phyloP scores from a whole-genome alignment of 2,113 vertebrate genomes.

The Syrmaticus mikado region DNA sequence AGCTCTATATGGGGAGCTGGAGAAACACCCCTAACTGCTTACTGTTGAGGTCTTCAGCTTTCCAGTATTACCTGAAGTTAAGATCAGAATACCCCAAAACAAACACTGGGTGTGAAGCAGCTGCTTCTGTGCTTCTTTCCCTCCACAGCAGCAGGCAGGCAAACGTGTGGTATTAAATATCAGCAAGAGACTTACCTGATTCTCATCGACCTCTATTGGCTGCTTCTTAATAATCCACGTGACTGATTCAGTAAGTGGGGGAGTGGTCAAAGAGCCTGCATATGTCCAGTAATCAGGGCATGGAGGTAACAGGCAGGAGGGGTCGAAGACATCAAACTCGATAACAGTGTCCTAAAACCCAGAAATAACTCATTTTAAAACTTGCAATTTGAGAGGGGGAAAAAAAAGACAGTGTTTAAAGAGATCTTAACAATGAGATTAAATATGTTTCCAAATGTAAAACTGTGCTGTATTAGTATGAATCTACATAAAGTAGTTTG shows the following conservation, averaged over 20 bases:
- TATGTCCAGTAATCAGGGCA: constrained; percentile 96
- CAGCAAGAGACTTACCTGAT: constrained; percentile 83
- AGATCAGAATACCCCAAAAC: neutral
- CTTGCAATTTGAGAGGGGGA: neutral
- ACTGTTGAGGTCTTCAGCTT: neutral
- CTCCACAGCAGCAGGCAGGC: neutral
- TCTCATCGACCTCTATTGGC: constrained; percentile 90
- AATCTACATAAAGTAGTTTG: neutral
- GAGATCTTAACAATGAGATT: neutral
- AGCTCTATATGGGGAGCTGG: neutral
- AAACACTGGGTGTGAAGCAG: neutral
- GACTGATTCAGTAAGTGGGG: constrained; percentile 91
- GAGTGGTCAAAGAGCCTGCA: constrained; percentile 92
- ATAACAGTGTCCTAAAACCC: constrained; percentile 83
- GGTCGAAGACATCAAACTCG: constrained; percentile 89
- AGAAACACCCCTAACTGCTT: neutral
- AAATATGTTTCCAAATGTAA: neutral
- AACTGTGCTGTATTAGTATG: neutral
- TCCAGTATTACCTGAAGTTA: neutral
- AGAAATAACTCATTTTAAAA: neutral
- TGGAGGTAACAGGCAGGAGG: constrained; percentile 86
- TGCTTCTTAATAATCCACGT: constrained; percentile 96
- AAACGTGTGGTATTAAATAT: neutral
- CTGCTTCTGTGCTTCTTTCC: neutral
- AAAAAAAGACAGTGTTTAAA: accelerated